Percentiles rank a stretch among this genome's conserved stretches.
Evolutionary conservation across 2,797 vertebrate species (phyloP).

Genomic region (Chaunax sp.): DNA sequence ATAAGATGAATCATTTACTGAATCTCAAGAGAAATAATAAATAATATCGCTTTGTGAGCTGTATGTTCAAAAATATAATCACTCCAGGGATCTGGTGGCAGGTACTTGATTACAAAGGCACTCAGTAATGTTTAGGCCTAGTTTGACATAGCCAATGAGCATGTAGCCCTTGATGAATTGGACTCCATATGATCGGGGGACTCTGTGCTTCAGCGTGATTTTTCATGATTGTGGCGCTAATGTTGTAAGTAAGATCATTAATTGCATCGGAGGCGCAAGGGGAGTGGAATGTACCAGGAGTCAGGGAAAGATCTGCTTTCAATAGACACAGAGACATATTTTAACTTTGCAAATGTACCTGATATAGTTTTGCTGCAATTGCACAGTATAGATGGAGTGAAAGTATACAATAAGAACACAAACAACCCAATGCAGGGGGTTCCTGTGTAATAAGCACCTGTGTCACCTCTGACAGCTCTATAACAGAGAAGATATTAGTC

Average conservation of each 20-base stretch:
- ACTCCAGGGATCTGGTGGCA: slow-evolving; percentile 43
- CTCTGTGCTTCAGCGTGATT: slow-evolving; percentile 51
- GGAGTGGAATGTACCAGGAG: slow-evolving; percentile 46
- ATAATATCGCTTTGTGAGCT: slow-evolving; percentile 22
- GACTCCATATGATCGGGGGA: slow-evolving; percentile 63
- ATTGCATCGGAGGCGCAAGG: slow-evolving; percentile 56
- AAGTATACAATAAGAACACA: not conserved
- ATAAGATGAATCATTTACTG: slow-evolving; percentile 26
- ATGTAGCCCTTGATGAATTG: slow-evolving; percentile 69
- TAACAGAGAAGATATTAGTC: slow-evolving; percentile 12
- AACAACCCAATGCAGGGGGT: too few species aligned
- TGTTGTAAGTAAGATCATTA: slow-evolving; percentile 74
- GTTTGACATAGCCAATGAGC: slow-evolving; percentile 65
- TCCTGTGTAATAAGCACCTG: not conserved
- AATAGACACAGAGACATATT: slow-evolving; percentile 11
- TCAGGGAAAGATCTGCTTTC: slow-evolving; percentile 25
- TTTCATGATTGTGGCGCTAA: slow-evolving; percentile 70
- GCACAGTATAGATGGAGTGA: not conserved
- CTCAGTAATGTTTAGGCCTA: slow-evolving; percentile 60
- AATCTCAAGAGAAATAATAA: slow-evolving; percentile 34
- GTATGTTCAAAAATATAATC: slow-evolving; percentile 42
- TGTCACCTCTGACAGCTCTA: slow-evolving; percentile 17
- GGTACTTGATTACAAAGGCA: slow-evolving; percentile 58
- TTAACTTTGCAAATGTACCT: slow-evolving; percentile 18
- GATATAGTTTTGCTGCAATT: slow-evolving; percentile 4